Percentiles rank a stretch among this genome's conserved stretches.
Conservation (phyloP, 2,797 vertebrate species). For the Dromococcyx pavoninus region DNA sequence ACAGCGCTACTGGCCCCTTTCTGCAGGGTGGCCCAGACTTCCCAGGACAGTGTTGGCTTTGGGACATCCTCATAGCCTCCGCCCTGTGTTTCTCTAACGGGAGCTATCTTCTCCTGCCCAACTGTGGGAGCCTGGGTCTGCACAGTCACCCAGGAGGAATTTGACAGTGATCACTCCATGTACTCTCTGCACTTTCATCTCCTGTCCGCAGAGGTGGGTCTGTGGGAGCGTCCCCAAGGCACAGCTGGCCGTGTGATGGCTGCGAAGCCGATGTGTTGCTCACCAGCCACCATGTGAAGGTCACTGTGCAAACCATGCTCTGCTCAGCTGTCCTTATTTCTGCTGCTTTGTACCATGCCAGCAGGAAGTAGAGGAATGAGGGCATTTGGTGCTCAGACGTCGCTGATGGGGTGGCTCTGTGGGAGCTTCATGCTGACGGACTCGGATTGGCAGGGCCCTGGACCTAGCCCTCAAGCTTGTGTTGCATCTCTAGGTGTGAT, state of each 20-base stretch:
- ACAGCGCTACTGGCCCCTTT: rapidly evolving
- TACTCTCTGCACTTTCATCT: not conserved
- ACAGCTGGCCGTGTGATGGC: not conserved
- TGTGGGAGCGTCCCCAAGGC: rapidly evolving
- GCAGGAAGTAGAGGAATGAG: not conserved
- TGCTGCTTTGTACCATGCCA: not conserved
- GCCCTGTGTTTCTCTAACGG: rapidly evolving
- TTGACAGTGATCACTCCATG: not conserved
- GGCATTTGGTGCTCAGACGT: rapidly evolving
- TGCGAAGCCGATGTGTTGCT: rapidly evolving
- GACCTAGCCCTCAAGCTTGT: not conserved
- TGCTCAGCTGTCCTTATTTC: not conserved
- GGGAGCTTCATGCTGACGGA: not conserved
- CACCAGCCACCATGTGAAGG: not conserved
- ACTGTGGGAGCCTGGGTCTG: not conserved
- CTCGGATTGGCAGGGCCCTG: rapidly evolving
- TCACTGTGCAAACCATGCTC: not conserved
- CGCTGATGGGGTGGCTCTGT: not conserved
- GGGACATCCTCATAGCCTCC: not conserved
- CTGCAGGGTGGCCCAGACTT: not conserved
- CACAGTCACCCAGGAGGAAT: not conserved
- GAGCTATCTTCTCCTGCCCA: not conserved
- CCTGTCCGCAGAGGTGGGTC: not conserved
- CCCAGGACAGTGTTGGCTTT: not conserved
- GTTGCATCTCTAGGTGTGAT: not conserved